Evolutionary conservation across 2,113 vertebrate genomes (phyloP), one percentile per base, ranked within the genome.

Genomic region (Nothobranchius kuhntae): DNA sequence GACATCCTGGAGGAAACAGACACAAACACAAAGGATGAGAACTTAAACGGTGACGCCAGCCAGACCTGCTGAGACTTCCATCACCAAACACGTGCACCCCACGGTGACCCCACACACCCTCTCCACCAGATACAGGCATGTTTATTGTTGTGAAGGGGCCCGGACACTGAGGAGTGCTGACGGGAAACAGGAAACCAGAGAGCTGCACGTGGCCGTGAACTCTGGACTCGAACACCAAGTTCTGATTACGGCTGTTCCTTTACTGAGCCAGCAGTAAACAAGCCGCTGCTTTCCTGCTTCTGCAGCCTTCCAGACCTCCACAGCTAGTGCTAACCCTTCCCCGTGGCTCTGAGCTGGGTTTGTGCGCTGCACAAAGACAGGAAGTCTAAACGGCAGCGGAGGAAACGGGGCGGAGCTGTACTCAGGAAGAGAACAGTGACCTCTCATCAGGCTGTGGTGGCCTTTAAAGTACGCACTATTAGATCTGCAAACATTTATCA

Each of bases 1-100:
- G 53, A 99, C 91, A 61, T 99, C 97, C 97, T 99, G 91, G 50
- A 51, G 65, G 65, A 78, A 70, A 75, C 10, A 65, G 13, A 53
- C n/a, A 56, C 40, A 67, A 26, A 46, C 15, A 59, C 4, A 66
- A 40, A 40, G 9, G 7, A 40, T 40, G 9, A 9, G 38, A 7
- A 7, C 1, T 7, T 40, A 40, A 40, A 40, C 7, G 38, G 38
- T 40, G 38, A 30, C 30, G 30, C 30, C 30, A 40, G 30, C 30
- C 30, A 40, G 38, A 40, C 38, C 38, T 40, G 38, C 30, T 30
- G 21, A 21, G 21, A 21, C 21, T 21, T 21, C 21, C 21, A 21
- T 21, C 21, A 21, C 21, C 30, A 30, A 30, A 30, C 30, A 30
- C 30, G 21, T 21, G 21, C 21, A 21, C 21, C 21, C 21, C 21